Conservation (phyloP, 2,888 invertebrate genomes). For the Hirtodrosophila duncani region DNA sequence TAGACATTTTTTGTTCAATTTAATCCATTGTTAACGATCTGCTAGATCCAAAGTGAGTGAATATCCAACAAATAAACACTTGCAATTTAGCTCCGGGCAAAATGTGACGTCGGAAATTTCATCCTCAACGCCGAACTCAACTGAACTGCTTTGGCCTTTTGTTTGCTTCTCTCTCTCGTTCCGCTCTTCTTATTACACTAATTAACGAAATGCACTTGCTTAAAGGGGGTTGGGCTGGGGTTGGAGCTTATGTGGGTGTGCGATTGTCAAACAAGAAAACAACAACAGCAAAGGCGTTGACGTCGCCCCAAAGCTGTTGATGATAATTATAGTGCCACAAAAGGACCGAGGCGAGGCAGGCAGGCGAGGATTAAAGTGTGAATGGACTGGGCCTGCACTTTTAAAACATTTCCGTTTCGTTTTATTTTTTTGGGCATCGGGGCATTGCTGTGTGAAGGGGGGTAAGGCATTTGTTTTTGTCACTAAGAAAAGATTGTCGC, state of each 20-base stretch:
- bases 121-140: conserved; percentile 19
- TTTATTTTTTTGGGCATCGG: no score
- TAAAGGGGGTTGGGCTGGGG: conserved; percentile 1
- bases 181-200: conserved; percentile 49
- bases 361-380: not conserved
- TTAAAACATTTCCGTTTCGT: conserved; percentile 31
- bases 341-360: not conserved
- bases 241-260: conserved; percentile 17
- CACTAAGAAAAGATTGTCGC: conserved; percentile 21
- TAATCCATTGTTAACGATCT: no score
- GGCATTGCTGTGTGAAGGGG: no score
- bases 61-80: no score
- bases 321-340: conserved; percentile 50
- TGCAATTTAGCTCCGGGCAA: conserved; percentile 24
- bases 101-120: conserved; percentile 30
- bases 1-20: not conserved
- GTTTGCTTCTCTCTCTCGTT: conserved; percentile 30
- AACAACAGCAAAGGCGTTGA: conserved; percentile 26
- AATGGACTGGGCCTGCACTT: conserved; percentile 9
- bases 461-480: conserved; percentile 4
- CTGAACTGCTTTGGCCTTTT: conserved; percentile 27
- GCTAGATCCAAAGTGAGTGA: no score
- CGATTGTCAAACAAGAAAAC: conserved; percentile 43
- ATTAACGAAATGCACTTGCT: conserved; percentile 70
- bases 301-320: conserved; percentile 42